Evolutionary conservation across 1,140 invertebrate species (phyloP), one percentile per base, ranked within the genome.

Genomic region (Drusus annulatus): DNA sequence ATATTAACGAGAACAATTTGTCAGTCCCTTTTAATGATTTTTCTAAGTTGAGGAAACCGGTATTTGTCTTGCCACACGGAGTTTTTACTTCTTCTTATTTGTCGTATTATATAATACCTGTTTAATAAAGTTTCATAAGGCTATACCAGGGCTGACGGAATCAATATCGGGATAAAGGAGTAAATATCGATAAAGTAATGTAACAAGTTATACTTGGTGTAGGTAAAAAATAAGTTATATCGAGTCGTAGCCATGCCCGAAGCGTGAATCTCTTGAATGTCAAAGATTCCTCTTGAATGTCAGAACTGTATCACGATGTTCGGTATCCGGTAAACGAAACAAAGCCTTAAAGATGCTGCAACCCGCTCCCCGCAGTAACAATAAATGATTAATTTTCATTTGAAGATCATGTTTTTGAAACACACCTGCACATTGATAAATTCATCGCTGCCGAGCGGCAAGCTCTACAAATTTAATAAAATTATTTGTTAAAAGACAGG

Each of bases 281-380:
- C 62, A 65, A 28, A 65, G 21, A 25, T 23, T n/a, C 17, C 23
- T n/a, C 28, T 65, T 65, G 62, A 65, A 65, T 65, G 62, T 65
- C 62, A 65, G 23, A 16, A 65, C 10, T 60, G 25, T n/a, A 65
- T 31, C 62, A 25, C 10, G 62, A 65, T 60, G 19, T 7, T 60
- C 56, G 8, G 23, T 45, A 45, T 45, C 36, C 36, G 36, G 36
- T 45, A 45, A 45, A 45, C 10, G 10, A 45, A 45, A 45, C 36
- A 17, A 19, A 21, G 16, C 16, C n/a, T 56, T 0, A 56, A 56
- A 56, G 21, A 56, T 56, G 7, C 54, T 17, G 54, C 54, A 56
- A 56, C 36, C 36, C 36, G 36, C 36, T 36, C 13, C 36, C 36
- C 36, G 36, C 36, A 45, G 13, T 45, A 45, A 45, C 36, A 45